Percentiles rank a stretch among this genome's conserved stretches.
Evolutionary conservation across 2,888 invertebrate genomes (phyloP).

Genomic region (Cheilosia impressa): DNA sequence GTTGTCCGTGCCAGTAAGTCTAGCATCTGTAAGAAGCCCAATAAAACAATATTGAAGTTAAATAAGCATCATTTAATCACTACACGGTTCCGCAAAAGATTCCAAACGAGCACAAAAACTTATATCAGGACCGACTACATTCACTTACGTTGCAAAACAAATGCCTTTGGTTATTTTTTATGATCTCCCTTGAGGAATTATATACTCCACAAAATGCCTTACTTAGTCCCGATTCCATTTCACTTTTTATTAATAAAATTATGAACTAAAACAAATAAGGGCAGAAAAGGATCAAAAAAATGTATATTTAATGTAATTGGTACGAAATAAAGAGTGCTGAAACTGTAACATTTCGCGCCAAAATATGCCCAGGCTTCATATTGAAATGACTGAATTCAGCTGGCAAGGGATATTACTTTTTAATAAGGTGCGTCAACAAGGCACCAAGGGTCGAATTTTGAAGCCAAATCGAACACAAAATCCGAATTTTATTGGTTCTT

Average conservation of each 20-base stretch:
- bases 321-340: constrained; percentile 19
- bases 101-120: too few relatives aligned
- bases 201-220: constrained; percentile 81
- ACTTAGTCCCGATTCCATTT: constrained; percentile 80
- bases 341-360: constrained; percentile 61
- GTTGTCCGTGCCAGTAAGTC: constrained; percentile 82
- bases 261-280: constrained; percentile 9
- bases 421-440: too few relatives aligned
- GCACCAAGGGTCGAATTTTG: too few relatives aligned
- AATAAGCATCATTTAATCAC: too few relatives aligned
- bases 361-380: not conserved
- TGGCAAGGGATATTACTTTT: not conserved
- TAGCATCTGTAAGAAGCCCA: constrained; percentile 80
- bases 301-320: constrained; percentile 1
- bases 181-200: constrained; percentile 81
- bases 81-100: too few relatives aligned
- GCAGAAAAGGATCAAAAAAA: constrained; percentile 3
- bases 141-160: constrained; percentile 82
- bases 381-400: constrained; percentile 4
- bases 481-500: too few relatives aligned
- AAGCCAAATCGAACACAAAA: too few relatives aligned
- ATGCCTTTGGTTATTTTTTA: constrained; percentile 81
- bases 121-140: not conserved
- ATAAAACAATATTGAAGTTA: not conserved
- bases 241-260: not conserved